Base-by-base conservation (phyloP, 2,888 invertebrate genomes). In the Aphidoletes aphidimyza region DNA sequence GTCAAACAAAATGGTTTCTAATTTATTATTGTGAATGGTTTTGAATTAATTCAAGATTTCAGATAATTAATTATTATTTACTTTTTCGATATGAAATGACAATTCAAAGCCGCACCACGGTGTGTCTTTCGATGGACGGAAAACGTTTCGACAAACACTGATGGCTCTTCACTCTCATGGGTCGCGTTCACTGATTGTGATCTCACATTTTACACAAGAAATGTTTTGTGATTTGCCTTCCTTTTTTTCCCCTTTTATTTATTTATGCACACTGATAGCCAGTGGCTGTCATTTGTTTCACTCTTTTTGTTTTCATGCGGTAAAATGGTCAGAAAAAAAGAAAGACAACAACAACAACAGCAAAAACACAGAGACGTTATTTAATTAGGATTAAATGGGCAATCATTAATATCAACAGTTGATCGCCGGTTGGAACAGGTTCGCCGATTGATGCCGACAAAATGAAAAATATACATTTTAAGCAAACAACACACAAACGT, bases 381-480 rank as follows among this genome's bases (percentile, higher is more conserved):
- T 69, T 69, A 69, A 69, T 69, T 69, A 69, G 69, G 69, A 69
- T 69, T 69, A 69, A 69, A 69, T 69, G 69, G 17, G 69, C 30
- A 69, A 30, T 69, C 69, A 69, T 69, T 69, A 69, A 69, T 69
- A 30, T 69, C 34, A 69, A 69, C 69, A 69, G 69, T 30, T 69
- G 30, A 30, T 69, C 69, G 69, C 1, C 30, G 69, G 14, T 14
- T n/a, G n/a, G 42, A 69, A 69, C 69, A 69, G 69, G 69, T 69
- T 69, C 30, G 69, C 69, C 54, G 19, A 54, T 26, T 8, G 54
- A 54, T 69, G 34, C 69, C 69, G 69, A 30, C 26, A 69, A 30
- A 30, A 69, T 69, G 69, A 34, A 69, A 69, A 69, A 69, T 69
- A 69, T n/a, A 69, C 69, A 69, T 69, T 69, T 69, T 69, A 69